These are phyloP conservation scores for Xanthorhoe spadicearia DNA, from an alignment of 2,888 invertebrate species.

Conservation along the genomic window DNA sequence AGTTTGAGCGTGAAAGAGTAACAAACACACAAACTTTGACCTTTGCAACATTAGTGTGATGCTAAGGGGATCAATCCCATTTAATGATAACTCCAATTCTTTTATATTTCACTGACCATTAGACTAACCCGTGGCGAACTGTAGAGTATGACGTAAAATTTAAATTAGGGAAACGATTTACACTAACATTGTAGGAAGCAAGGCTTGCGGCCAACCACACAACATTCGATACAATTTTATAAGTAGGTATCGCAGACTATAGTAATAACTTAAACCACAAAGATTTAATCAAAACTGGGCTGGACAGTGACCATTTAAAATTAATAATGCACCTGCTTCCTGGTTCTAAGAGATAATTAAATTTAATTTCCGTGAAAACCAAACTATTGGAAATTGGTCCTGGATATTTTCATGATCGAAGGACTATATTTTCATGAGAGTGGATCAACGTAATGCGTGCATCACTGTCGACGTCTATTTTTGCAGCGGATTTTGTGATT, in stretches of 20 bases:
- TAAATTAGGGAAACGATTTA: slow-evolving; percentile 25
- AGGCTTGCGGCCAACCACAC: slow-evolving; percentile 20
- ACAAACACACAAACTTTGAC: no score
- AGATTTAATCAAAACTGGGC: slow-evolving; percentile 40
- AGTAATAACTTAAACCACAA: slow-evolving; percentile 22
- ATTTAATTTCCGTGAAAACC: slow-evolving; percentile 13
- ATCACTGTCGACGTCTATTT: no score
- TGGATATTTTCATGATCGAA: no score
- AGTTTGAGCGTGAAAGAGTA: no score
- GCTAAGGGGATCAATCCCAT: no score
- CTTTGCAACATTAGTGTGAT: no score
- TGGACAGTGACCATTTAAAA: slow-evolving; percentile 38
- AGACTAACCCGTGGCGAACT: background rate
- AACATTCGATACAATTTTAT: slow-evolving; percentile 9
- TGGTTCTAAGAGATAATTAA: slow-evolving; percentile 25
- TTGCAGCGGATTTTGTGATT: no score
- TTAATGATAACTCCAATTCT: background rate
- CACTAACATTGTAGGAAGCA: slow-evolving; percentile 13
- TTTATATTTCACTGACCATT: background rate
- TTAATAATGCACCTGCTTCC: slow-evolving; percentile 39
- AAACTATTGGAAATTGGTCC: slow-evolving; percentile 4
- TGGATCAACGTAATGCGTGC: no score
- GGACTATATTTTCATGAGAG: no score
- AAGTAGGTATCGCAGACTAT: background rate
- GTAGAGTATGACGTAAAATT: slow-evolving; percentile 11